Evolutionary conservation across 2,888 invertebrate species (phyloP), one percentile per base, ranked within the genome.

Genomic region (Gasteruption jaculator): DNA sequence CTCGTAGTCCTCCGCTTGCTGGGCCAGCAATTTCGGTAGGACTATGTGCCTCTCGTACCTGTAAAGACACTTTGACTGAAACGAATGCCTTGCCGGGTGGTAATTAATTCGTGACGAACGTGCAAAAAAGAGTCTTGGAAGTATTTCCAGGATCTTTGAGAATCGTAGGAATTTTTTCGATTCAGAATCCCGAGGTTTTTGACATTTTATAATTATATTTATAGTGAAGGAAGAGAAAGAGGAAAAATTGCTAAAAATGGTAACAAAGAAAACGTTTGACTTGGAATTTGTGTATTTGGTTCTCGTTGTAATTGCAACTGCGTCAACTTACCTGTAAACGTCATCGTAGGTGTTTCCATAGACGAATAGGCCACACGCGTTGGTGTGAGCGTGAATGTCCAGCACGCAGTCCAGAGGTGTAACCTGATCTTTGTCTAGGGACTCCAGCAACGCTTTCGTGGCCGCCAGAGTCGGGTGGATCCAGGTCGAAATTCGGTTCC

Each of bases 311-410:
- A 10, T 25, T 43, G 43, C 7, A 43, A 46, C 24, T 27, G 29
- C 36, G 46, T 31, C 16, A 41, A 45, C 53, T 54, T 71, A 86
- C 86, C 88, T 82, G 73, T 88, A 89, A 11, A 93, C 91, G 65
- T 93, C 91, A 58, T 91, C 91, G 60, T 91, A 93, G 0, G 89
- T 86, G 68, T 94, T 96, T 15, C 96, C 97, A 60, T 93, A 91
- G 48, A 96, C 85, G 72, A 96, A 97, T 38, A 91, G 86, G 6
- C 96, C 96, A 63, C 89, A 86, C 45, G 92, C 81, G 54, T 89
- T 93, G 10, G 90, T 83, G 66, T 97, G 93, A 5, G 92, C 90
- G 68, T 99, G 97, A 34, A 99, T 76, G 72, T 99, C 97, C 40
- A 99, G 79, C 46, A 94, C 89, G 67, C 95, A 91, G 71, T 96